Conservation (phyloP, 2,113 vertebrate species). For the Hepsetus odoe region DNA sequence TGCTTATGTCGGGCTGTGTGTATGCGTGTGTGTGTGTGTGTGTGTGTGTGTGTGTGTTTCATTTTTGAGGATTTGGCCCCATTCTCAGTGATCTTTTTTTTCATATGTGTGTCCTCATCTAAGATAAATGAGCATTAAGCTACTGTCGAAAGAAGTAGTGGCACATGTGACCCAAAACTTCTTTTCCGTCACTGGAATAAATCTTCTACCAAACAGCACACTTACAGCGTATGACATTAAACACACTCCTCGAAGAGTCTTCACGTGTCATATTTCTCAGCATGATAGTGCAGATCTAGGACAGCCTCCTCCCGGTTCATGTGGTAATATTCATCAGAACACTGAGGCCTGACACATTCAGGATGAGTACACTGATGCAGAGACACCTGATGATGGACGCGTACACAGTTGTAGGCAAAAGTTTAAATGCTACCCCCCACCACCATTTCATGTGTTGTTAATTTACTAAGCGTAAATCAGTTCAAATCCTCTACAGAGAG, state of each 20-base stretch:
- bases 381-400: no score
- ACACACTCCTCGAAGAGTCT: background rate
- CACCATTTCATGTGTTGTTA: no score
- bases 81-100: slow-evolving; percentile 13
- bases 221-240: slow-evolving; percentile 17
- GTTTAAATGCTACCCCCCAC: no score
- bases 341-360: background rate
- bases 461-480: no score
- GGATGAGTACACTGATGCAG: background rate
- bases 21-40: slow-evolving; percentile 30
- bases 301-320: background rate
- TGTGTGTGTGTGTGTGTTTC: no score
- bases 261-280: slow-evolving; percentile 4
- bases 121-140: background rate
- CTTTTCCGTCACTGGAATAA: background rate
- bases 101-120: slow-evolving; percentile 1
- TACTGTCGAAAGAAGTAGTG: background rate
- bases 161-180: slow-evolving; percentile 21
- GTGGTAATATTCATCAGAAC: slow-evolving; percentile 2
- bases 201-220: background rate
- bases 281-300: background rate
- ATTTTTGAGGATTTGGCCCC: slow-evolving; percentile 12
- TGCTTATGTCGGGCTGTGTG: slow-evolving; percentile 31
- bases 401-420: no score
- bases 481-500: no score